Evolutionary conservation across 2,888 invertebrate genomes (phyloP), one percentile per base, ranked within the genome.

Genomic region (Fragum fragum): DNA sequence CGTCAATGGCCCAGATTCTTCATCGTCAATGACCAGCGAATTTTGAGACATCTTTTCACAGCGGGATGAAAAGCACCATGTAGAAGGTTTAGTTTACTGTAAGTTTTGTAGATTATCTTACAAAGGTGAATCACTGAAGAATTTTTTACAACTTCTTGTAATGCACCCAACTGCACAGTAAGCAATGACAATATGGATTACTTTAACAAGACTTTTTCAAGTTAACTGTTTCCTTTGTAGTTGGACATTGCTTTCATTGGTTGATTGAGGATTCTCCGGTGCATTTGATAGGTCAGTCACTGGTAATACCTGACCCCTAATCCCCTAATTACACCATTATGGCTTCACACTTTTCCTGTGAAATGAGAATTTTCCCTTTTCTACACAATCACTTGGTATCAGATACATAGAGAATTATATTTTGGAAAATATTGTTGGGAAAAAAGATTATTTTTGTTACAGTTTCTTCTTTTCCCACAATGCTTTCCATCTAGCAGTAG

Each of bases 41-140:
- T 71, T 71, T 47, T 21, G 28, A 2, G 59, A 55, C 80, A 80
- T 80, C 69, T 61, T 76, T 47, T 14, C 47, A 47, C 2, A 9
- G 47, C 14, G 2, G 3, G 3, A 6, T 6, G 32, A 36, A 36
- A 36, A 36, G 32, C 32, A 36, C 32, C 9, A 36, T 36, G 32
- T 6, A n/a, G n/a, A n/a, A n/a, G n/a, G n/a, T n/a, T 36, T 6
- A 36, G 9, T 36, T 9, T 36, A 6, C 5, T 36, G 5, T 9
- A 36, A 36, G 3, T 36, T 3, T 6, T 36, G 32, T 36, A 36
- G 9, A 3, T 36, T 36, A 36, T 36, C 32, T 36, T 9, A 36
- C 32, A 36, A 36, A 6, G 9, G 32, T 6, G 14, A 7, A 52
- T 21, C 52, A 52, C 52, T 52, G 52, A 5, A 42, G 16, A 42